A percentile compares a stretch with the other conserved stretches of the same genome.
Evolutionary conservation across 2,113 vertebrate genomes (phyloP).

Genomic region (Apteryx owenii): DNA sequence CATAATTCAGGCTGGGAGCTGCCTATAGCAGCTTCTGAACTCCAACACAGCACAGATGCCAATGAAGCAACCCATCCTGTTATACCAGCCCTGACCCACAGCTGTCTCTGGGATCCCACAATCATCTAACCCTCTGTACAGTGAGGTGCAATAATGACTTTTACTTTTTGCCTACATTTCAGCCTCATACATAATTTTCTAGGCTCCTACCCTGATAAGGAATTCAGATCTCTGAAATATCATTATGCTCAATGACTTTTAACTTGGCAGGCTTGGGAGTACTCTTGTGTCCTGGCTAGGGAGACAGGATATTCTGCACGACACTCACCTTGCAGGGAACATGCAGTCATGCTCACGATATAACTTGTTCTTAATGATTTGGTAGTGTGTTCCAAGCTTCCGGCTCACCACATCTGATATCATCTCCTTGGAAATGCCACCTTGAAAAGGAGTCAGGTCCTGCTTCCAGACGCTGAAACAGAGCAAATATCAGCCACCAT

Average conservation of each 20-base stretch:
- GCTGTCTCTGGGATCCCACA: background rate
- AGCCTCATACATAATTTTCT: background rate
- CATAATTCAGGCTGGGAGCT: background rate
- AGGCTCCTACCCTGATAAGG: background rate
- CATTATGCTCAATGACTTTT: background rate
- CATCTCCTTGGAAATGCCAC: conserved; percentile 84
- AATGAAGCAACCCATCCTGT: background rate
- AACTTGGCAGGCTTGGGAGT: background rate
- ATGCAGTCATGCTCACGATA: conserved; percentile 94
- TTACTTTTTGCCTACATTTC: background rate
- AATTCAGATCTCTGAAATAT: background rate
- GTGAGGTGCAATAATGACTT: background rate
- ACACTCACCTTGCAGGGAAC: conserved; percentile 93
- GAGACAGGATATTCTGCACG: background rate
- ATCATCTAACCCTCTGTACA: background rate
- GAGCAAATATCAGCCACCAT: background rate
- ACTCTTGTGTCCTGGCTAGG: background rate
- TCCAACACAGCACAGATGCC: background rate
- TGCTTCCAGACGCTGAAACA: conserved; percentile 85
- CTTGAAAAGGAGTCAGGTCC: conserved; percentile 86
- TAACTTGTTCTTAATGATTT: conserved; percentile 87
- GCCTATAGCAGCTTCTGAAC: background rate
- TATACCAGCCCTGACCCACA: background rate
- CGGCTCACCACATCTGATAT: conserved; percentile 83
- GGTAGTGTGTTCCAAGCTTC: conserved; percentile 94